Evolutionary conservation across 1,140 invertebrate species (phyloP), one percentile per base, ranked within the genome.

Genomic region (Nixonia krombeini): DNA sequence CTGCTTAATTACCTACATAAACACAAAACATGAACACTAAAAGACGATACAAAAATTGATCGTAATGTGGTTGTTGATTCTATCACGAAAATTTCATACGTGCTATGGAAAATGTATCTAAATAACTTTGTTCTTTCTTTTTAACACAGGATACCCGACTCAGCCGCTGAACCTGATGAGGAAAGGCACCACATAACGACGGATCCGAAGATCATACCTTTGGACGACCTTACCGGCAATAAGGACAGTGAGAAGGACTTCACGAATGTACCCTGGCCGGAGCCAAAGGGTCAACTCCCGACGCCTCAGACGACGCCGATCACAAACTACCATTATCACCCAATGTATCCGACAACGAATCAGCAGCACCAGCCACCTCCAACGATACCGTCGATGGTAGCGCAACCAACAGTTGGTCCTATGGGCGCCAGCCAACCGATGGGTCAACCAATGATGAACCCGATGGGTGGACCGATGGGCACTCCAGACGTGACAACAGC

Each of bases 201-300:
- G 1, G 93, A 96, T 74, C 91, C 94, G 1, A 90, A 91, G 62
- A 85, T 89, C 4, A 97, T 98, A 83, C 95, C 96, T 3, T 82
- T 96, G 41, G 94, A 96, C 62, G 95, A 97, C 86, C 87, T 94
- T 0, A 91, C 91, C 0, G 93, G 92, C 1, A 92, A 91, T 75
- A 89, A 90, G 31, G 93, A 93, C 69, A 93, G 90, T 61, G 88
- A 94, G 13, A 92, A 90, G 70, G 92, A 94, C 74, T 92, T 91
- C 72, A 88, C 90, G 59, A 85, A 85, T 35, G 87, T 90, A 70
- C 88, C 91, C 1, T 95, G 93, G 93, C 93, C 93, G 1, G 92
- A 94, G 75, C 93, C 93, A 0, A 93, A 93, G 74, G 72, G 72
- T 2, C 77, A 79, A 29, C 50, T 89, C 6, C 86, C 87, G 13